A percentile compares a stretch with the other conserved stretches of the same genome.
These are phyloP conservation scores for Drosophila funebris DNA, from an alignment of 1,140 invertebrate genomes.

Conservation along the genomic window DNA sequence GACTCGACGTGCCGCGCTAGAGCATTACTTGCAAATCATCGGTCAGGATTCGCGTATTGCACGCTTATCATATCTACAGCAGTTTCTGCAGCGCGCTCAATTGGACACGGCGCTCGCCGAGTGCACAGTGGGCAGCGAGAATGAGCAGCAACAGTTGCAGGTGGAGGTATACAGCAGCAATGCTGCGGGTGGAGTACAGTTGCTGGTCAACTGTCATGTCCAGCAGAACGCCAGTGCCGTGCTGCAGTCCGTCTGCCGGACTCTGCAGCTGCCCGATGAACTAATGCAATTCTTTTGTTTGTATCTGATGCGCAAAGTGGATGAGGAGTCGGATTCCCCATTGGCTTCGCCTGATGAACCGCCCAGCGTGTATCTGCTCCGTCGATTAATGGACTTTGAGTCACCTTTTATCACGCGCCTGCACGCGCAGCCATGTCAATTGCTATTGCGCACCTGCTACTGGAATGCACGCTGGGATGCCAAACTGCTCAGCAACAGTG, in stretches of 20 bases:
- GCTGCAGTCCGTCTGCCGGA: conserved; percentile 90
- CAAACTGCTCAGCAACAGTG: conserved; percentile 90
- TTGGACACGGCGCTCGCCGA: conserved; percentile 92
- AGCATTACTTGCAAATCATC: conserved; percentile 97
- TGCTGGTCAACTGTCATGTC: conserved; percentile 91
- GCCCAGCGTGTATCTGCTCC: conserved; percentile 89
- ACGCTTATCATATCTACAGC: conserved; percentile 91
- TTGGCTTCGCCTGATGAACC: conserved; percentile 82
- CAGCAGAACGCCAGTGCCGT: conserved; percentile 93
- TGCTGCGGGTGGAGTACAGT: conserved; percentile 92
- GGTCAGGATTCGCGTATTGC: conserved; percentile 93
- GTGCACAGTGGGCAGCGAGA: conserved; percentile 89
- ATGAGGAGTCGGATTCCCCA: conserved; percentile 84
- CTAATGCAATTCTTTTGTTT: conserved; percentile 94
- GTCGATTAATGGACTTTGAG: conserved; percentile 97
- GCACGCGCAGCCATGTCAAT: conserved; percentile 86
- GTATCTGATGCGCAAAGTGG: conserved; percentile 92
- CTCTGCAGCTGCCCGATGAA: conserved; percentile 90
- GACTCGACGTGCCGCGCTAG: conserved; percentile 92
- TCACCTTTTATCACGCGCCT: conserved; percentile 95
- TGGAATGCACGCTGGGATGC: conserved; percentile 95
- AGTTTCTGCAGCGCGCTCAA: conserved; percentile 95
- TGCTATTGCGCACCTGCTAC: conserved; percentile 92
- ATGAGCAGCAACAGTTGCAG: conserved; percentile 62
- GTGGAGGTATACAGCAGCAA: conserved; percentile 45